These are phyloP conservation scores for Proctacanthus coquilletti DNA, from an alignment of 1,140 invertebrate genomes.

Conservation along the genomic window DNA sequence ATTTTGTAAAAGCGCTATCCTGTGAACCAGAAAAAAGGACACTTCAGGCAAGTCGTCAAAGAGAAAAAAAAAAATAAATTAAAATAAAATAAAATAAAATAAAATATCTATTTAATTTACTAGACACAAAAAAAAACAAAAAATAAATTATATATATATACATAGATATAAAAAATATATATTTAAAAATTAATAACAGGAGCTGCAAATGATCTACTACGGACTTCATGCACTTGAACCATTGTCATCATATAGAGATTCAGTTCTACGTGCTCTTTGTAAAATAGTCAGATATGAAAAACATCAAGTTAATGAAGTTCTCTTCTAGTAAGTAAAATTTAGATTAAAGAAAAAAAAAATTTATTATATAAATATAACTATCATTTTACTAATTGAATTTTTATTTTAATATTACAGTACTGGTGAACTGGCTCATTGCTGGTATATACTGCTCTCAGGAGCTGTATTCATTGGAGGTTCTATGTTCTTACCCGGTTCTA, in stretches of 20 bases:
- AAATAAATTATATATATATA: too few relatives aligned
- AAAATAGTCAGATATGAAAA: constrained; percentile 56
- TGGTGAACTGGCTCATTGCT: constrained; percentile 61
- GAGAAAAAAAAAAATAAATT: too few relatives aligned
- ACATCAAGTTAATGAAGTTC: constrained; percentile 61
- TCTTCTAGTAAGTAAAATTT: constrained; percentile 53
- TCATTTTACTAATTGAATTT: background rate
- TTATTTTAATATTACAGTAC: constrained; percentile 40
- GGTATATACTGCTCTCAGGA: constrained; percentile 72
- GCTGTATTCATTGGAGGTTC: constrained; percentile 81
- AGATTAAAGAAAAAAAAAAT: constrained; percentile 1
- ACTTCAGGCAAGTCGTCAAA: too few relatives aligned
- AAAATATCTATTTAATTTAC: too few relatives aligned
- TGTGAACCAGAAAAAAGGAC: too few relatives aligned
- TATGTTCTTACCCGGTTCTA: constrained; percentile 70
- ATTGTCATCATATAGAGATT: constrained; percentile 51
- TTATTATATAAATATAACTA: background rate
- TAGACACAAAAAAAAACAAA: too few relatives aligned
- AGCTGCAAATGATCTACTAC: constrained; percentile 60
- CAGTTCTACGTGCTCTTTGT: constrained; percentile 50
- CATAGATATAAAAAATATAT: background rate
- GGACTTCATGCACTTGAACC: constrained; percentile 58
- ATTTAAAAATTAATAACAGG: constrained; percentile 38
- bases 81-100: too few relatives aligned
- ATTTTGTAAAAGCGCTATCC: too few relatives aligned